These are phyloP conservation scores for Nycticorax nycticorax DNA, from an alignment of 2,113 vertebrate species.

Conservation along the genomic window DNA sequence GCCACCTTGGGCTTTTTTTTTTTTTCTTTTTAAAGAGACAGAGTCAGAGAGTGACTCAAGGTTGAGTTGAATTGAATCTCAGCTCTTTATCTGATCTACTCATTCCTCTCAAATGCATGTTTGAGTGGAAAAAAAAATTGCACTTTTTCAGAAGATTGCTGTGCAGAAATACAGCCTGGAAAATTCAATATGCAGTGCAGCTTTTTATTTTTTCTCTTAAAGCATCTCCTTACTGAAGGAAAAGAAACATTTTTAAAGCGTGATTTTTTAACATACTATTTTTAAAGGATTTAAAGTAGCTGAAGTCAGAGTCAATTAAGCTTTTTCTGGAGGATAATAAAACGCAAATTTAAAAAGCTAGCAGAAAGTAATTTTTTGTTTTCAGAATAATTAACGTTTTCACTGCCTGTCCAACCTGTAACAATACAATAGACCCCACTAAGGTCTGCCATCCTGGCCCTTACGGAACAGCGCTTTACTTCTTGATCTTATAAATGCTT, in stretches of 20 bases:
- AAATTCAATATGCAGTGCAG: conserved; percentile 78
- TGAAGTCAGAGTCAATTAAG: conserved; percentile 38
- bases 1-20: conserved; percentile 71
- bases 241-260: conserved; percentile 39
- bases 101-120: conserved; percentile 83
- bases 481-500: not conserved
- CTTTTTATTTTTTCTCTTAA: conserved; percentile 68
- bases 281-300: conserved; percentile 47
- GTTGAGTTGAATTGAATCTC: conserved; percentile 82
- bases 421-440: not conserved
- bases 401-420: not conserved
- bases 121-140: conserved; percentile 79
- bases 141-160: conserved; percentile 79
- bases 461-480: not conserved
- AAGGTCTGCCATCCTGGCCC: not conserved
- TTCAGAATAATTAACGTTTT: not conserved
- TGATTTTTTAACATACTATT: not conserved
- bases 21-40: conserved; percentile 72
- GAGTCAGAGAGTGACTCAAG: conserved; percentile 80
- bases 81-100: conserved; percentile 84
- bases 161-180: conserved; percentile 74
- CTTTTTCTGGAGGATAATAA: not conserved
- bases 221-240: conserved; percentile 37
- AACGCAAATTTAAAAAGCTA: not conserved
- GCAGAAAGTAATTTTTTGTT: not conserved